Evolutionary conservation across 2,113 vertebrate genomes (phyloP), one percentile per base, ranked within the genome.

Genomic region (Litocranius walleri): DNA sequence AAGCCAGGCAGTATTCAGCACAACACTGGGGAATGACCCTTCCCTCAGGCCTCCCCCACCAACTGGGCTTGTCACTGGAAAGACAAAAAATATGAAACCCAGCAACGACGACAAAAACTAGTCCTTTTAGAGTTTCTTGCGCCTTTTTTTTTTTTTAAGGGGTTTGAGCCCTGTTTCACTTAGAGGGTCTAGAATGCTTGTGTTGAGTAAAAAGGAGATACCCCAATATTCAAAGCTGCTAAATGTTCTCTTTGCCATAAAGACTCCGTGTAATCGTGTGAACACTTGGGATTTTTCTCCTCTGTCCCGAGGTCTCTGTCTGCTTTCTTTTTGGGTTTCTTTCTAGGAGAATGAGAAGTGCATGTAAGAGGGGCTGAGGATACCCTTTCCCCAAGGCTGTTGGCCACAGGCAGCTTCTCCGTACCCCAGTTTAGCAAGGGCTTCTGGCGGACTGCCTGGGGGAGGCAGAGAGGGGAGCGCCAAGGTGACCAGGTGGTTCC

Each of bases 171-270:
- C 98, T 89, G 48, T 92, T 95, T 97, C 94, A 98, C 95, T 97
- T 81, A 36, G 97, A 98, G 98, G 98, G 98, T 98, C 95, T 98
- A 96, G 98, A 97, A 97, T 98, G 98, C 98, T 98, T 98, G 98
- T 98, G 98, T 98, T 98, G 98, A 98, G 98, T 98, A 88, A 97
- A 97, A 96, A 98, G 98, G 98, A 98, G 98, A 98, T 98, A 97
- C 97, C 97, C 98, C 98, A 50, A 30, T 81, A 95, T 97, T 98
- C 83, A 89, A 98, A 99, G 99, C 99, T 99, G 99, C 99, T 99
- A 97, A 97, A 98, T 98, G 98, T 98, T 99, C 98, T 99, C 98
- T 99, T 99, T 99, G 99, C 99, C 99, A 99, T 99, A 98, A 98
- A 96, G 98, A 98, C 91, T 98, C 98, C 57, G 87, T 98, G 98